Percentiles rank a stretch among this genome's conserved stretches.
phyloP scores from a whole-genome alignment of 2,113 vertebrate genomes.

The Gnathochromis pfefferi region DNA sequence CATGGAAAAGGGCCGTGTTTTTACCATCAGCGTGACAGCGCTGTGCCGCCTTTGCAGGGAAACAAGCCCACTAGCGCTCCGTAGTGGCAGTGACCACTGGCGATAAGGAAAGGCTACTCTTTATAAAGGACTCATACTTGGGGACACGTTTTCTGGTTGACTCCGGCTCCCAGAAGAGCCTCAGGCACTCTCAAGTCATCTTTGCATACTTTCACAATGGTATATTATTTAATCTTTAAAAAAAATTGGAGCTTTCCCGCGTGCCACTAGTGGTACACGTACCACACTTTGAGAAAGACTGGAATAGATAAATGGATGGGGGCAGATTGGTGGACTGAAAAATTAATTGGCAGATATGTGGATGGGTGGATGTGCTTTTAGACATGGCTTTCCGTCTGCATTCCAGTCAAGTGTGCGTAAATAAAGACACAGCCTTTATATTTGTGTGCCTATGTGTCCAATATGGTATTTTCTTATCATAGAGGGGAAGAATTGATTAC shows the following conservation, averaged over 20 bases:
- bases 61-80: not conserved
- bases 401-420: constrained; percentile 25
- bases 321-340: constrained; percentile 56
- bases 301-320: constrained; percentile 47
- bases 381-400: constrained; percentile 53
- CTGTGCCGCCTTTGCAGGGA: not conserved
- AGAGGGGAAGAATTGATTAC: constrained; percentile 34
- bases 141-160: not conserved
- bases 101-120: not conserved
- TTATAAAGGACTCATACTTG: not conserved
- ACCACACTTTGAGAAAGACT: not conserved
- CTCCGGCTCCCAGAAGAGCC: not conserved
- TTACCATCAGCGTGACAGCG: not conserved
- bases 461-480: constrained; percentile 25
- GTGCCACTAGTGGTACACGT: not conserved
- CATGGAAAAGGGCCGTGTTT: accelerated
- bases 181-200: not conserved
- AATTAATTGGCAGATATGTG: constrained; percentile 55
- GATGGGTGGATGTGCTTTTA: constrained; percentile 50
- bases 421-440: not conserved
- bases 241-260: not conserved
- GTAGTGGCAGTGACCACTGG: not conserved
- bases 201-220: not conserved
- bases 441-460: not conserved
- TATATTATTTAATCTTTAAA: not conserved